Conservation (phyloP, 2,888 invertebrate genomes). For the Sepioteuthis lessoniana region DNA sequence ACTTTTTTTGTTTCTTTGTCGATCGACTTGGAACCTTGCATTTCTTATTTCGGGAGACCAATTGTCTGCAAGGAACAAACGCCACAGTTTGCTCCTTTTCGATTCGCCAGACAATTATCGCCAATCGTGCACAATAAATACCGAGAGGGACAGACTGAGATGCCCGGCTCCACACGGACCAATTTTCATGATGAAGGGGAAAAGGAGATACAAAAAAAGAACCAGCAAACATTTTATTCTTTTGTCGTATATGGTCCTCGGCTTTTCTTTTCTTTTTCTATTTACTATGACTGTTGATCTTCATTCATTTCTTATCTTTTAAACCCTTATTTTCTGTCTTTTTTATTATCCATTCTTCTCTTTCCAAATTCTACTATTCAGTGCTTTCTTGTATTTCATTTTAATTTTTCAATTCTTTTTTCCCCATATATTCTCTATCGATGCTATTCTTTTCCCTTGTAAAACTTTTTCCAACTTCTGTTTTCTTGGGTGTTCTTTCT, state of each 20-base stretch:
- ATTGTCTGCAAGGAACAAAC: conserved; percentile 12
- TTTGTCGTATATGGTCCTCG: not conserved
- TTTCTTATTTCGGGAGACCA: not conserved
- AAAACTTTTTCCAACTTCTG: no score
- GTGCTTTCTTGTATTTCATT: no score
- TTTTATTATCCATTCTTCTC: no score
- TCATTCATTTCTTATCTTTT: no score
- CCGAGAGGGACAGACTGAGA: not conserved
- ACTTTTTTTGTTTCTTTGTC: not conserved
- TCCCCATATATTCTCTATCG: no score
- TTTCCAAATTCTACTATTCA: no score
- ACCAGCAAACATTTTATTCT: not conserved
- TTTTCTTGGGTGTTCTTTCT: no score
- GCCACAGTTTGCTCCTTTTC: not conserved
- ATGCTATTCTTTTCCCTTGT: no score
- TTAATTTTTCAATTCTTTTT: no score
- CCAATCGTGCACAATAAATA: not conserved
- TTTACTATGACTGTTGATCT: not conserved
- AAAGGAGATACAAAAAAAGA: not conserved
- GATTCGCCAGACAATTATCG: not conserved
- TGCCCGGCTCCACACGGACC: not conserved
- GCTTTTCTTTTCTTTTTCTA: not conserved
- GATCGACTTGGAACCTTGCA: not conserved
- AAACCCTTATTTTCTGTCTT: no score
- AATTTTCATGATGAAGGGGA: not conserved